Base-by-base conservation (phyloP, 2,888 invertebrate genomes). In the Torymus auratus region DNA sequence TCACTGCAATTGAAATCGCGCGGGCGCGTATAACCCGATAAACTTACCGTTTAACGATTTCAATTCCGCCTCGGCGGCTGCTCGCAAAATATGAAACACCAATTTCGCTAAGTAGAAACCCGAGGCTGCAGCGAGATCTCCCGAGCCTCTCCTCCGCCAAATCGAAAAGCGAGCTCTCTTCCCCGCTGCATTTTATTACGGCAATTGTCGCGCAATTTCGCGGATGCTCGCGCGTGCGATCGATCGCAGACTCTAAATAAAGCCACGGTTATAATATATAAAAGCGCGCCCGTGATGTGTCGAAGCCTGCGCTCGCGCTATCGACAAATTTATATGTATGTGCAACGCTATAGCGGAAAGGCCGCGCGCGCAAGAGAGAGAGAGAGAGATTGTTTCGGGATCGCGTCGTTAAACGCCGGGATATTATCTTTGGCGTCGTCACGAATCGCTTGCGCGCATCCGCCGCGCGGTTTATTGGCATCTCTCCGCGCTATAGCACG, bases 341-440 rank as follows among this genome's bases (percentile, higher is more conserved):
- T 55, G 53, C 20, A 64, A 62, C 28, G 64, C 61, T 4, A 13
- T 56, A 61, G 69, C 85, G 84, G 87, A 86, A 87, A 87, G 85
- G 86, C 83, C 83, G 84, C 83, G 86, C 84, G 84, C 83, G 86
- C n/a, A n/a, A n/a, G n/a, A n/a, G n/a, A n/a, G n/a, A n/a, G n/a
- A n/a, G 88, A 86, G 86, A 84, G 83, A 84, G 86, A 88, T 87
- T 86, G 84, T 65, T 70, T 83, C 86, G 86, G 86, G 84, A 84
- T 50, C 53, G 41, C 87, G 84, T 88, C 88, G 88, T 87, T 88
- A 87, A 86, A 84, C 85, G 87, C 85, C 81, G 84, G 88, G 86
- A 85, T 87, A 89, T 88, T 88, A 89, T 88, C 87, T 85, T 80
- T 84, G 87, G 87, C 87, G 86, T 87, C 88, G 85, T 87, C 86